Percentiles rank a stretch among this genome's conserved stretches.
Conservation (phyloP, 1,140 invertebrate genomes). For the Oryctes rhinoceros region DNA sequence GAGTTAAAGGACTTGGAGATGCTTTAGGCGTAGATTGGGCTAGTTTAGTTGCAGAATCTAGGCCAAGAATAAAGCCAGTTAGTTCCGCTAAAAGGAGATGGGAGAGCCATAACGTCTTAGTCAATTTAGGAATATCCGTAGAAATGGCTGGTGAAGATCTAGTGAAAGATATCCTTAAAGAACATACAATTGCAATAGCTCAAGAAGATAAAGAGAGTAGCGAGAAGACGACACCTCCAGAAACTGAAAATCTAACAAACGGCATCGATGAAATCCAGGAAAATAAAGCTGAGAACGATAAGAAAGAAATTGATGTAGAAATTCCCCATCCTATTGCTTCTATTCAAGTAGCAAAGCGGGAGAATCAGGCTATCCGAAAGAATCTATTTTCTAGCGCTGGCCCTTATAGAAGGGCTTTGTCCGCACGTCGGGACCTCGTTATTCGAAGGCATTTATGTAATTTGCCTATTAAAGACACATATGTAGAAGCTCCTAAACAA, state of each 20-base stretch:
- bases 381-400: slow-evolving; percentile 64
- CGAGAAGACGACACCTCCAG: slow-evolving; percentile 45
- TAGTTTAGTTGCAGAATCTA: slow-evolving; percentile 79
- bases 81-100: slow-evolving; percentile 75
- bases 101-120: slow-evolving; percentile 76
- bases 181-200: slow-evolving; percentile 58
- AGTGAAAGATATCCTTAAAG: slow-evolving; percentile 67
- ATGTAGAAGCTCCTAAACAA: slow-evolving; percentile 57
- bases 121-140: slow-evolving; percentile 76
- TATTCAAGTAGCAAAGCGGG: slow-evolving; percentile 67
- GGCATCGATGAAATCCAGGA: slow-evolving; percentile 46
- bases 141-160: slow-evolving; percentile 73
- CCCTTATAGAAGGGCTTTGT: slow-evolving; percentile 67
- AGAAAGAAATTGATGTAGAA: slow-evolving; percentile 43
- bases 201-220: slow-evolving; percentile 49
- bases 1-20: slow-evolving; percentile 79
- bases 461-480: slow-evolving; percentile 66
- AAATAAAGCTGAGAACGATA: slow-evolving; percentile 50
- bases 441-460: slow-evolving; percentile 70
- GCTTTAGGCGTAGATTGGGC: slow-evolving; percentile 93
- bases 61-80: slow-evolving; percentile 61
- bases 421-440: slow-evolving; percentile 71
- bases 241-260: slow-evolving; percentile 45
- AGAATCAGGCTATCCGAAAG: slow-evolving; percentile 58
- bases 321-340: slow-evolving; percentile 67